Conservation (phyloP, 2,888 invertebrate species). For the Nineta flava region DNA sequence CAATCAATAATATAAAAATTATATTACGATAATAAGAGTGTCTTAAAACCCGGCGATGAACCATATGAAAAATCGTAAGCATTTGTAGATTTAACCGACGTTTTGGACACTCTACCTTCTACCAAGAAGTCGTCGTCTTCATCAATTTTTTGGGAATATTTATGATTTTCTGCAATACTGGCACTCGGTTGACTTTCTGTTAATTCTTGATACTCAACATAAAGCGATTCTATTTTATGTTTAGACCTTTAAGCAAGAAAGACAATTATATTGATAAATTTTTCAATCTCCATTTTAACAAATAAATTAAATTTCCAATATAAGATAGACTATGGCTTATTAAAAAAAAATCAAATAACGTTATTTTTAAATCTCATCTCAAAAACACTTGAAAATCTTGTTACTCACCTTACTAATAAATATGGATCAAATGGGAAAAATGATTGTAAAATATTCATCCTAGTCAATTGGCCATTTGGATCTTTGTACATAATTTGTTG, state of each 20-base stretch:
- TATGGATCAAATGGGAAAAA: conserved; percentile 92
- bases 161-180: not conserved
- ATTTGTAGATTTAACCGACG: not conserved
- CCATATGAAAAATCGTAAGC: not conserved
- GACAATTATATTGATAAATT: too few relatives aligned
- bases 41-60: not conserved
- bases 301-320: too few relatives aligned
- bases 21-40: too few relatives aligned
- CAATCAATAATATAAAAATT: too few relatives aligned
- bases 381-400: not conserved
- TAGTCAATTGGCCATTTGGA: conserved; percentile 24
- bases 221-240: not conserved
- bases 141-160: not conserved
- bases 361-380: too few relatives aligned
- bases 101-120: not conserved
- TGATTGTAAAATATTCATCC: conserved; percentile 29
- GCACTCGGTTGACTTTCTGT: not conserved
- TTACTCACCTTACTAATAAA: conserved; percentile 43
- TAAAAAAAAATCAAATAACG: too few relatives aligned
- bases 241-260: not conserved
- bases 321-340: too few relatives aligned
- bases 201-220: not conserved
- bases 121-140: not conserved
- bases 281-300: too few relatives aligned
- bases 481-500: conserved; percentile 39